phyloP scores from a whole-genome alignment of 2,113 vertebrate species.

The Gavialis gangeticus region DNA sequence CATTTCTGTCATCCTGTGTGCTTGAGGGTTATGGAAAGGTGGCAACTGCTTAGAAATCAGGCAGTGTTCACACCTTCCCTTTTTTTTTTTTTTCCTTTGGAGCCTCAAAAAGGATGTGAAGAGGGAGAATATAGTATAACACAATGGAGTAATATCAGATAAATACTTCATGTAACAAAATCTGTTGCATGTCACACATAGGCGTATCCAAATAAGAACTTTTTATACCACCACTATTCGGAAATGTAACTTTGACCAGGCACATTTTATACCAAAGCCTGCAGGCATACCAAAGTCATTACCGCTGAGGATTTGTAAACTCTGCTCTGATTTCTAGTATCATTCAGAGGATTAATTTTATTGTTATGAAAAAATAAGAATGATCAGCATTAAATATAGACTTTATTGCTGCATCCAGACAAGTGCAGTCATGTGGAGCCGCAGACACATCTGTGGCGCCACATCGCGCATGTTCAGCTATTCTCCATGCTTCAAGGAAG shows the following conservation, averaged over 20 bases:
- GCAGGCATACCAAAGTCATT: neutral
- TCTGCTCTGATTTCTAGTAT: neutral
- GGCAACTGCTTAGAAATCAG: neutral
- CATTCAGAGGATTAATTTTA: neutral
- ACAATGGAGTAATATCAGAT: neutral
- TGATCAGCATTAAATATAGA: neutral
- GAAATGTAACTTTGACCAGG: neutral
- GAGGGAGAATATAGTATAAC: neutral
- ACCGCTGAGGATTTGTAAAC: neutral
- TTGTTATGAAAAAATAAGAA: no score
- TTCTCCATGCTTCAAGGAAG: no score
- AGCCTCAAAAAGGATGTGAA: neutral
- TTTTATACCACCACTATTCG: neutral
- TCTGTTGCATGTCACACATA: neutral
- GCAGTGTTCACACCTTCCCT: neutral
- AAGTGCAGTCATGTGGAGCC: no score
- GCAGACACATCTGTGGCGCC: no score
- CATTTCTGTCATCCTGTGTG: neutral
- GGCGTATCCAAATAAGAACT: neutral
- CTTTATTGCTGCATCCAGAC: neutral
- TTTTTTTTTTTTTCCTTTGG: neutral
- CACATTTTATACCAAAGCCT: neutral
- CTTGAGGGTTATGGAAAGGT: neutral
- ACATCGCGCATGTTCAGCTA: no score
- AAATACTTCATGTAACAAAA: neutral